Conservation (phyloP, 2,888 invertebrate genomes). For the Schrankia costaestrigalis region DNA sequence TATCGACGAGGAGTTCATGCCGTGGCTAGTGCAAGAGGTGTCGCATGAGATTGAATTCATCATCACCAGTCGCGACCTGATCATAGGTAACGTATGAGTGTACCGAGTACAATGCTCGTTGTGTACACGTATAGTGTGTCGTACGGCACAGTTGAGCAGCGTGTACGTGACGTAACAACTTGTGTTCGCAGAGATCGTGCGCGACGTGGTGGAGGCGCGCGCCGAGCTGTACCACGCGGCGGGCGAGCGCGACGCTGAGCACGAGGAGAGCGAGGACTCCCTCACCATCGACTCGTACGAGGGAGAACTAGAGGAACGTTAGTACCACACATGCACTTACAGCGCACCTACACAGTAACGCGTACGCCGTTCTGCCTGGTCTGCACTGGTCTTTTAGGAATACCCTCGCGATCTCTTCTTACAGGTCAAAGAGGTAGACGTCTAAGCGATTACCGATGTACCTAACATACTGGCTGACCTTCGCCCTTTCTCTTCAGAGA, state of each 20-base stretch:
- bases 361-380: no score
- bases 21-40: constrained; percentile 92
- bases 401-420: no score
- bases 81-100: constrained; percentile 80
- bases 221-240: constrained; percentile 81
- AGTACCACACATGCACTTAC: constrained; percentile 9
- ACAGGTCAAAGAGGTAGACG: no score
- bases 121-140: background rate
- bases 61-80: constrained; percentile 89
- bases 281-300: constrained; percentile 41
- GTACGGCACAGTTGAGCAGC: background rate
- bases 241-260: constrained; percentile 47
- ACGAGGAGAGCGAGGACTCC: constrained; percentile 36
- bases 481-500: no score
- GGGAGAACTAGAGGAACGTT: constrained; percentile 40
- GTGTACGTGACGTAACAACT: background rate
- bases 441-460: no score
- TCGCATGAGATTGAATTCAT: constrained; percentile 89
- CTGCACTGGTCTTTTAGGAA: no score
- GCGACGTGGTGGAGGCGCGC: constrained; percentile 88
- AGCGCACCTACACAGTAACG: no score
- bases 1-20: constrained; percentile 90
- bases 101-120: background rate
- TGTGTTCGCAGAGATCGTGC: constrained; percentile 83
- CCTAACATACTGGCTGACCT: no score